phyloP scores from a whole-genome alignment of 2,113 vertebrate genomes.

The Elachura formosa region DNA sequence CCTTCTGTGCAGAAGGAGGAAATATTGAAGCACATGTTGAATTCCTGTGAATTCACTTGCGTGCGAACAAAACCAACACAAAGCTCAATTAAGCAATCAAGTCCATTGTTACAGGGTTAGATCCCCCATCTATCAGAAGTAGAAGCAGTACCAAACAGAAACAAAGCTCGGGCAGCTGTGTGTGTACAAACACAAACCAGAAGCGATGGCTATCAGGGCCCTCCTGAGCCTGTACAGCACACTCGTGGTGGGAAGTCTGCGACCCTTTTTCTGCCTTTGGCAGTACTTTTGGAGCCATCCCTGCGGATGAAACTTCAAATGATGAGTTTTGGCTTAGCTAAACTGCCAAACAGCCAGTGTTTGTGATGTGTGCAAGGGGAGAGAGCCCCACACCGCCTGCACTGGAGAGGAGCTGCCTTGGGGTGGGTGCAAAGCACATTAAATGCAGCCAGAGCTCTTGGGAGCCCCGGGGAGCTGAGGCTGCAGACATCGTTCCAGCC shows the following conservation, averaged over 20 bases:
- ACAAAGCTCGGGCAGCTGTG: neutral
- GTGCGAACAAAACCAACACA: neutral
- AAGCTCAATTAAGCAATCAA: neutral
- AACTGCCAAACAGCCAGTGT: neutral
- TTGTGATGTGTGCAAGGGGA: neutral
- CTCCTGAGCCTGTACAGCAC: neutral
- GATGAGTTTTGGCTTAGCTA: neutral
- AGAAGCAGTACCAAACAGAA: neutral
- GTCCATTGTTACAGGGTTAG: neutral
- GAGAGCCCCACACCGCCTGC: rapidly evolving
- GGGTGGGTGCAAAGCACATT: neutral
- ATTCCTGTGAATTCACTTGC: neutral
- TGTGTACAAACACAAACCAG: neutral
- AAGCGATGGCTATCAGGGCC: neutral
- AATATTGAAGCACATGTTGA: neutral
- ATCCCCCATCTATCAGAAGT: neutral
- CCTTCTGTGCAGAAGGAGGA: neutral
- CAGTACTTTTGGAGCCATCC: neutral
- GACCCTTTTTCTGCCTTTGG: neutral
- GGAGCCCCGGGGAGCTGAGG: neutral
- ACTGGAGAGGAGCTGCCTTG: neutral
- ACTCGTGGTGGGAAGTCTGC: neutral
- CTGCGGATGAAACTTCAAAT: neutral
- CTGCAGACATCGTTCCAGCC: neutral
- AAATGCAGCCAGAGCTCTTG: neutral